Conservation (phyloP, 92 coral and sea anemone species). For the Bergia sp. region DNA sequence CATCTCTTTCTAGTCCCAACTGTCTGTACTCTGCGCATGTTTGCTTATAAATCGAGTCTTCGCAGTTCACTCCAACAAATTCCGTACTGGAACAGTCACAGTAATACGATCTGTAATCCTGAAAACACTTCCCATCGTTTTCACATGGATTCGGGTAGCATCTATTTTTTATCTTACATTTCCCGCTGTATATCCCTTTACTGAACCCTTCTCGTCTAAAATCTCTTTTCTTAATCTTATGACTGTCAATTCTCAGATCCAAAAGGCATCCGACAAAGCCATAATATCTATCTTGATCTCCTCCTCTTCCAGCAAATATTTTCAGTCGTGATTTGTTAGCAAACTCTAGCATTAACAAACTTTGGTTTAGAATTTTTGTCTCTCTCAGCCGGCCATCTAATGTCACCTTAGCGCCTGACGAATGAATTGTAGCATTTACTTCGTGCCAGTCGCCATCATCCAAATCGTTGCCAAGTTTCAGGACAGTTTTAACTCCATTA, state of each 20-base stretch:
- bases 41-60: slow-evolving; percentile 66
- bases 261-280: slow-evolving; percentile 92
- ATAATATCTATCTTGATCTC: slow-evolving; percentile 30
- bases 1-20: slow-evolving; percentile 72
- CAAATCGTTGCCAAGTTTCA: slow-evolving; percentile 68
- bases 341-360: slow-evolving; percentile 62
- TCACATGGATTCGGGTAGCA: slow-evolving; percentile 84
- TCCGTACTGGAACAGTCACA: slow-evolving; percentile 70
- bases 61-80: slow-evolving; percentile 78
- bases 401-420: slow-evolving; percentile 49
- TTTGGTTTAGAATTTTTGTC: slow-evolving; percentile 57
- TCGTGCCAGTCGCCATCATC: slow-evolving; percentile 95
- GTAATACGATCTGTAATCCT: slow-evolving; percentile 59
- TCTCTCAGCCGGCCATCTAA: slow-evolving; percentile 56
- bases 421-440: slow-evolving; percentile 66
- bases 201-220: slow-evolving; percentile 49
- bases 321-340: slow-evolving; percentile 74
- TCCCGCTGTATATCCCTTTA: slow-evolving; percentile 36
- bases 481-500: slow-evolving; percentile 55
- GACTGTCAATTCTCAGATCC: slow-evolving; percentile 75
- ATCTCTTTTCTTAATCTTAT: slow-evolving; percentile 50
- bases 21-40: slow-evolving; percentile 81
- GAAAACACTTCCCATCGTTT: slow-evolving; percentile 70
- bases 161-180: slow-evolving; percentile 59
- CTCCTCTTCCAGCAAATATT: slow-evolving; percentile 66